Conservation (phyloP, 1,140 invertebrate species). For the Asobara japonica region DNA sequence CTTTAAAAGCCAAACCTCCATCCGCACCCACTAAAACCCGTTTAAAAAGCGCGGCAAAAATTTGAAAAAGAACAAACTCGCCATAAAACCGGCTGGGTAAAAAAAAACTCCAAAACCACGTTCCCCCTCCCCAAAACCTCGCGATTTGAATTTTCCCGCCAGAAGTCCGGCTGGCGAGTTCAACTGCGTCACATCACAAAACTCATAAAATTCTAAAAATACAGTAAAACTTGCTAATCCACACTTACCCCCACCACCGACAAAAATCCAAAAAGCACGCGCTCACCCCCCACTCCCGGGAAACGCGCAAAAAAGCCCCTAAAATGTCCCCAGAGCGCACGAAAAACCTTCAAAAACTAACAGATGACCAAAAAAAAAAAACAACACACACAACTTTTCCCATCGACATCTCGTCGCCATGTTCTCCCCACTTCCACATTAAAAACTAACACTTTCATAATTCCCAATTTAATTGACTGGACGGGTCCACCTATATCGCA, state of each 20-base stretch:
- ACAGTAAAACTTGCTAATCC: background rate
- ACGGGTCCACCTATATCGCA: background rate
- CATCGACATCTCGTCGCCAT: background rate
- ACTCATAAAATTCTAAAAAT: conserved; percentile 13
- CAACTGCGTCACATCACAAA: conserved; percentile 55
- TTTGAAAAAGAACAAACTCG: too few relatives aligned
- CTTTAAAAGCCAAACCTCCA: too few relatives aligned
- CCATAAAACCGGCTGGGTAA: background rate
- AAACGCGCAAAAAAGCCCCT: too few relatives aligned
- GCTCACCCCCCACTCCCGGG: background rate
- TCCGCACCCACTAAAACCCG: too few relatives aligned
- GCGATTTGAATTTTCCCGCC: conserved; percentile 49
- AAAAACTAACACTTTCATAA: background rate
- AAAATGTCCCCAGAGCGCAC: background rate
- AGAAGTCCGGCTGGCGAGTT: conserved; percentile 32
- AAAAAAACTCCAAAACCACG: conserved; percentile 9
- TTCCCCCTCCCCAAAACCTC: background rate
- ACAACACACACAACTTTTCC: background rate
- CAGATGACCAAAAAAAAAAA: background rate
- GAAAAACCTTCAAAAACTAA: background rate
- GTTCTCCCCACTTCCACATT: background rate
- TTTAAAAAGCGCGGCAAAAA: too few relatives aligned
- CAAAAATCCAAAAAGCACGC: background rate
- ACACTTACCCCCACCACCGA: background rate
- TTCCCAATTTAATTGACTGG: background rate